A percentile compares a stretch with the other conserved stretches of the same genome.
These are phyloP conservation scores for Odocoileus hemionus DNA, from an alignment of 2,113 vertebrate species.

Conservation along the genomic window DNA sequence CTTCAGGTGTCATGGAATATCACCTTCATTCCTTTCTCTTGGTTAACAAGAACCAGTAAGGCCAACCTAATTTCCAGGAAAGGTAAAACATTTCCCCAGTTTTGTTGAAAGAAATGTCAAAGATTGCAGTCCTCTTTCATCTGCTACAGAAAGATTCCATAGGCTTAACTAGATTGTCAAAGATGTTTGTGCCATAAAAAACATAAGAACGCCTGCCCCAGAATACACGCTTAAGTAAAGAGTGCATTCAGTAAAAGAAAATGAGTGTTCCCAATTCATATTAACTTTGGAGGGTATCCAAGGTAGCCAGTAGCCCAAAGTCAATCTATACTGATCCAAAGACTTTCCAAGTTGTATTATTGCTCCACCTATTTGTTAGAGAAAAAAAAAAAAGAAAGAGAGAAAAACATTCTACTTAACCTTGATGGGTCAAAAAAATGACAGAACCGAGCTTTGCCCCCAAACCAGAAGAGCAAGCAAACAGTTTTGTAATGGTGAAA, in stretches of 20 bases:
- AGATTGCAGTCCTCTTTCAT: background rate
- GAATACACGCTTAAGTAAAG: background rate
- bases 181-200: background rate
- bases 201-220: background rate
- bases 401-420: background rate
- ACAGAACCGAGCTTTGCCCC: background rate
- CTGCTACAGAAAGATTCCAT: background rate
- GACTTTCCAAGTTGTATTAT: background rate
- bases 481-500: constrained; percentile 27
- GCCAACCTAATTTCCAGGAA: background rate
- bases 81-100: background rate
- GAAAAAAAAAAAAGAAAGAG: background rate
- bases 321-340: background rate
- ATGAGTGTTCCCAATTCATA: background rate
- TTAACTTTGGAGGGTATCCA: background rate
- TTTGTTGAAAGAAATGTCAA: background rate
- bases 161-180: background rate
- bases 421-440: constrained; percentile 41
- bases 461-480: constrained; percentile 11
- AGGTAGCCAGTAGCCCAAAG: background rate
- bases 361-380: background rate
- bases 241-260: background rate
- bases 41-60: background rate
- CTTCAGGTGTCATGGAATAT: background rate
- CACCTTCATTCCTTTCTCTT: background rate